Base-by-base conservation (phyloP, 2,888 invertebrate species). In the Diaprepes abbreviatus region DNA sequence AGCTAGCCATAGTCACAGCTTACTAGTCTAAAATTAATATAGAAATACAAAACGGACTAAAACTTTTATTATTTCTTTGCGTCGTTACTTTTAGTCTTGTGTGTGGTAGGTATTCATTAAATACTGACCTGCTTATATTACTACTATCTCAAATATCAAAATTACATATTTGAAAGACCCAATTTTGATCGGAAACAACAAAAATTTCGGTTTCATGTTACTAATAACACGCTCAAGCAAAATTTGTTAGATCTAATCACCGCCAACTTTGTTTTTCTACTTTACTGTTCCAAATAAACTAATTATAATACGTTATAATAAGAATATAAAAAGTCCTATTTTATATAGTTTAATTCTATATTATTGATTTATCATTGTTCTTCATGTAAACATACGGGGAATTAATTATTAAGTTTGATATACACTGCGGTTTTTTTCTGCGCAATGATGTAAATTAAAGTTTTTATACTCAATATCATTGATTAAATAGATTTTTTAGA, bases 401-500 rank as follows among this genome's bases (percentile, higher is more conserved):
- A 40, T 52, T 63, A 63, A 63, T 63, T 54, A 31, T 10, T 17
- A 10, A 38, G 59, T 31, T 35, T 36, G 5, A 63, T 31, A 38
- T 63, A 52, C 50, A 66, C 16, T 36, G 28, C 52, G 33, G 9
- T 59, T 59, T 60, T 59, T 59, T n/a, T 24, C 7, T 3, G 16
- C 19, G 17, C 31, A 59, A 43, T 58, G 57, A 62, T 54, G 63
- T 45, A 63, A 68, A 68, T 68, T 68, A 57, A 68, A 35, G 68
- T 68, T 68, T 66, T 68, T 68, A 63, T 57, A 57, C 57, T 63
- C 68, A 63, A 68, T 63, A 68, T 68, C 68, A 68, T 68, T 68
- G 68, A 68, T 68, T 68, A 68, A 68, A 63, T 55, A 31, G 63
- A 68, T 68, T 68, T 68, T 68, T 68, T 68, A 68, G 68, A 62